Conservation (phyloP, 1,140 invertebrate genomes). For the Dermatophagoides farinae region DNA sequence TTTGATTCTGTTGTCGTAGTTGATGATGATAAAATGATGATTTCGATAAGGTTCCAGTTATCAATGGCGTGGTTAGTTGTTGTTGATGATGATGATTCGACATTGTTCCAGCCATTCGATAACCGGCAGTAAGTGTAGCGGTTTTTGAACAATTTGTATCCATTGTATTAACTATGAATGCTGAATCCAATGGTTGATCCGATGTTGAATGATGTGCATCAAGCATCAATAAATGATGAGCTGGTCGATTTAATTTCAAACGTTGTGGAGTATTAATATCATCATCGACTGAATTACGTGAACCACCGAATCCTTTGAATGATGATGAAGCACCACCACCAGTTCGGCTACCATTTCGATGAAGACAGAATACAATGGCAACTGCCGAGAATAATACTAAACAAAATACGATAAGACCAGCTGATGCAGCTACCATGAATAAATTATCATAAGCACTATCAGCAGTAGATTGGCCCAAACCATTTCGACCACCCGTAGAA, state of each 20-base stretch:
- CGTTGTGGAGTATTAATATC: neutral
- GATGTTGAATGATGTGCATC: neutral
- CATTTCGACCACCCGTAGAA: slow-evolving; percentile 5
- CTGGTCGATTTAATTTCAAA: neutral
- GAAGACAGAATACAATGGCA: slow-evolving; percentile 9
- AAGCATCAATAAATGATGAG: neutral
- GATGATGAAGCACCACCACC: neutral
- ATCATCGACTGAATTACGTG: neutral
- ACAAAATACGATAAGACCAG: slow-evolving; percentile 19
- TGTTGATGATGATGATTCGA: neutral
- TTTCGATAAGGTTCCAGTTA: neutral
- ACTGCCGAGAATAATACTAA: slow-evolving; percentile 16
- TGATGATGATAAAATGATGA: neutral
- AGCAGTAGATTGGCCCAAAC: slow-evolving; percentile 11
- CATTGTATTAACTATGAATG: neutral
- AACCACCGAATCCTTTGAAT: slow-evolving; percentile 2
- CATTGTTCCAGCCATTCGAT: neutral
- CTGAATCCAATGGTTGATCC: neutral
- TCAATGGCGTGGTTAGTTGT: neutral
- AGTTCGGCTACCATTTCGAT: neutral
- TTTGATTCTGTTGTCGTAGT: neutral
- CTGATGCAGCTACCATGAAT: slow-evolving; percentile 19
- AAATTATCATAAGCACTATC: slow-evolving; percentile 20
- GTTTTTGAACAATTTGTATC: neutral
- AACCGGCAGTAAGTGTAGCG: neutral